phyloP scores from a whole-genome alignment of 1,140 invertebrate genomes.

The Zaprionus capensis region DNA sequence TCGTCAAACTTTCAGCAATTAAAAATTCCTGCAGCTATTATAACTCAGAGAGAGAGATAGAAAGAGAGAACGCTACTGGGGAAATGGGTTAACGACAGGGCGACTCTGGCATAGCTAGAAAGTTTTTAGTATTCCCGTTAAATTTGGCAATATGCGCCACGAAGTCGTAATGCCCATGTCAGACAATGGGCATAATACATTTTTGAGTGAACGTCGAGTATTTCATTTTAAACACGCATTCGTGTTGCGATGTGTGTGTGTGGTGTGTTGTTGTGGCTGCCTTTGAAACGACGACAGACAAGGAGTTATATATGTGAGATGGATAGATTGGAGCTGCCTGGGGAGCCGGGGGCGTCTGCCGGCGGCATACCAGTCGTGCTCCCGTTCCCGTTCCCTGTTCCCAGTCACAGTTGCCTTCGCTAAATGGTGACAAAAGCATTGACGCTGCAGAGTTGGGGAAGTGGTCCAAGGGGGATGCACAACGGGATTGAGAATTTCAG shows the following conservation, averaged over 20 bases:
- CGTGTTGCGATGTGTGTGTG: constrained; percentile 30
- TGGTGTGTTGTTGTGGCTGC: constrained; percentile 34
- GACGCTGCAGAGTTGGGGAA: neutral
- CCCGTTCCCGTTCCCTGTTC: neutral
- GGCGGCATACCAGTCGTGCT: constrained; percentile 50
- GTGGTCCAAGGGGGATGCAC: constrained; percentile 10
- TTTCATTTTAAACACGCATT: constrained; percentile 83
- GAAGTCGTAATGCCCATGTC: constrained; percentile 25
- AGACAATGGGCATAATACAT: constrained; percentile 48
- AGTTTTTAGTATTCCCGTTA: constrained; percentile 5
- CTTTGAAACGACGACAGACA: constrained; percentile 64
- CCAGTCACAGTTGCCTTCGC: constrained; percentile 23
- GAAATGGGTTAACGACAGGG: constrained; percentile 5
- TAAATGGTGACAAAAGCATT: constrained; percentile 76
- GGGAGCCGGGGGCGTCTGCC: constrained; percentile 46
- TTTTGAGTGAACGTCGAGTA: constrained; percentile 77
- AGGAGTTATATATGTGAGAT: constrained; percentile 42
- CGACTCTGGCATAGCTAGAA: neutral
- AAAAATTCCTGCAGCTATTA: neutral
- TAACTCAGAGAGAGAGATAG: neutral
- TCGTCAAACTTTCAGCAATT: constrained; percentile 2
- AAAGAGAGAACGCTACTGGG: neutral
- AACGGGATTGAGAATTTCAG: constrained; percentile 8
- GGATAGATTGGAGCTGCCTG: constrained; percentile 67
- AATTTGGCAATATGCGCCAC: constrained; percentile 17